Base-by-base conservation (phyloP, 2,888 invertebrate species). In the Leptodirus hochenwartii region DNA sequence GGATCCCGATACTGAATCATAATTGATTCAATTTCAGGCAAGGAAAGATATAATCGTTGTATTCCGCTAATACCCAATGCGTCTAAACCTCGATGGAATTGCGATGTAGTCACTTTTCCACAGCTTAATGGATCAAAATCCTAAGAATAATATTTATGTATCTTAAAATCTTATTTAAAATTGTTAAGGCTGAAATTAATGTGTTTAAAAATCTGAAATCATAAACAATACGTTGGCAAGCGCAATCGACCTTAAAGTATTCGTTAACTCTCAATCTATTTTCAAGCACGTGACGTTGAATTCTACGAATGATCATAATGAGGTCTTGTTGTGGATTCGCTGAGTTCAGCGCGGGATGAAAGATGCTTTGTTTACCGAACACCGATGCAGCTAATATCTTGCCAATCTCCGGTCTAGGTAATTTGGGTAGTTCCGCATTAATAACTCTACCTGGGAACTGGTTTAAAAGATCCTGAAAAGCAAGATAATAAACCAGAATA, bases 31-130 rank as follows among this genome's bases (percentile, higher is more conserved):
- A 73, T 56, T 53, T 82, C 81, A 2, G 61, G 54, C 30, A 66
- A 59, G 1, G 69, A 57, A 15, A 82, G 49, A 43, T 61, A 64
- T 23, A 69, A 43, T 17, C 59, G 52, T 32, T 61, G 61, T 13
- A 67, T 50, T 3, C 60, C 58, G 17, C 68, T 66, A 33, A 78
- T 57, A 2, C 77, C 76, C 49, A 77, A 59, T 6, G 55, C 57
- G 44, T 75, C 72, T 35, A 81, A 50, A 4, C 68, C 74, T 37
- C 80, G 67, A 25, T 69, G 62, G 50, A 81, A 80, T 51, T 78
- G 75, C 39, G 69, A 66, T 35, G 66, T 62, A 1, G 72, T 66
- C 28, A 81, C 66, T 43, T 66, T 66, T 0, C 81, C 80, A 34
- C 63, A 57, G 44, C 73, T 69, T 35, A 76, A 50, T 0, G 63